Conservation (phyloP, 2,113 vertebrate species). For the Numida meleagris region DNA sequence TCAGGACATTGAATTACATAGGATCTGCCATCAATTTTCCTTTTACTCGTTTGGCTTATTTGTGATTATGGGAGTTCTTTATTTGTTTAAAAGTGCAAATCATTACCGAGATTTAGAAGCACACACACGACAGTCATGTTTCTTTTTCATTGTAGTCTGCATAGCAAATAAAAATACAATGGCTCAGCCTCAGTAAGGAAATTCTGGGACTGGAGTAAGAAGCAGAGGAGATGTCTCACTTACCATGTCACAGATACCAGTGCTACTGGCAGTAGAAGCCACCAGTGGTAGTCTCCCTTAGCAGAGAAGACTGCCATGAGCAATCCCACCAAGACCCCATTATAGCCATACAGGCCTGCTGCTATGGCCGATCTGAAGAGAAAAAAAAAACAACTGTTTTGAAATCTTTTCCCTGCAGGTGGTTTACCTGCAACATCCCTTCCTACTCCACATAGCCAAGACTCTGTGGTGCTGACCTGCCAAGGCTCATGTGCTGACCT, state of each 20-base stretch:
- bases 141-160: not conserved
- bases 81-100: not conserved
- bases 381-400: not conserved
- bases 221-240: slow-evolving; percentile 50
- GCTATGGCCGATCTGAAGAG: slow-evolving; percentile 85
- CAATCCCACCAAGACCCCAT: slow-evolving; percentile 91
- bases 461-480: not conserved
- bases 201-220: not conserved
- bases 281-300: slow-evolving; percentile 92
- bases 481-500: fast-evolving
- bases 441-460: not conserved
- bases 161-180: not conserved
- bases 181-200: not conserved
- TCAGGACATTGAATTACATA: not conserved
- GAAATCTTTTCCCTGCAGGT: not conserved
- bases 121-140: fast-evolving
- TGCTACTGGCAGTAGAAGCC: slow-evolving; percentile 89
- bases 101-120: not conserved
- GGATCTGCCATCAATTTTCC: not conserved
- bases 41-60: not conserved
- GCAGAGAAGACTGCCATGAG: slow-evolving; percentile 92
- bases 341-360: slow-evolving; percentile 92
- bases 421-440: not conserved
- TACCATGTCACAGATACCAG: slow-evolving; percentile 93
- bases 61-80: not conserved